Base-by-base conservation (phyloP, 2,888 invertebrate genomes). In the Drosophila sordidula region DNA sequence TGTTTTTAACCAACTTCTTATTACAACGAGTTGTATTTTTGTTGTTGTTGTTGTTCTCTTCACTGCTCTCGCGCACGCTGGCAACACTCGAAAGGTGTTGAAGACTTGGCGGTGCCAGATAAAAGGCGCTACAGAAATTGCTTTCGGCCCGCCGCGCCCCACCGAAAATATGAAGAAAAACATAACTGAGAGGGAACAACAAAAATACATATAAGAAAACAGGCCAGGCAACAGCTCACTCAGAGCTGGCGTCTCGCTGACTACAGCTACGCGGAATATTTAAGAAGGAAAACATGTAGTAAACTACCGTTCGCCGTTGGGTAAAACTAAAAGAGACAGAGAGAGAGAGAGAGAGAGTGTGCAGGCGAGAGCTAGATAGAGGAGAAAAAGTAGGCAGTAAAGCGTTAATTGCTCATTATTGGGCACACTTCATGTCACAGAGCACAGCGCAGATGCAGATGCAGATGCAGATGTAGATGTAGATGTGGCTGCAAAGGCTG, bases 391-490 rank as follows among this genome's bases (percentile, higher is more conserved):
- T 75, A 69, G 84, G 84, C 71, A 80, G 89, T 83, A 88, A 87
- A 80, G 82, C 78, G 77, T 83, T 90, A 91, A 91, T 91, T 90
- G 89, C 89, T 91, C 90, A 90, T 90, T 91, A 91, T 89, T 87
- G 90, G 90, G 90, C 90, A 90, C 91, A 91, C 90, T 91, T 91
- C 90, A 91, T 87, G 88, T 88, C 90, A 86, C 80, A 78, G 50
- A 71, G 25, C 78, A 58, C 71, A 74, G 67, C 50, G 71, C 71
- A 68, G 78, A 70, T 68, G 73, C 72, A 86, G 80, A 75, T 47
- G 58, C 18, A 44, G 41, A n/a, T 29, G 29, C 6, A 8, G 45
- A n/a, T 29, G 29, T 2, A 26, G 78, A 70, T 66, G 71, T 71
- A 82, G 78, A 75, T 47, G 55, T 22, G 41, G 45, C 12, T 22